These are phyloP conservation scores for Cyaniris semiargus DNA, from an alignment of 2,888 invertebrate genomes.

Conservation along the genomic window DNA sequence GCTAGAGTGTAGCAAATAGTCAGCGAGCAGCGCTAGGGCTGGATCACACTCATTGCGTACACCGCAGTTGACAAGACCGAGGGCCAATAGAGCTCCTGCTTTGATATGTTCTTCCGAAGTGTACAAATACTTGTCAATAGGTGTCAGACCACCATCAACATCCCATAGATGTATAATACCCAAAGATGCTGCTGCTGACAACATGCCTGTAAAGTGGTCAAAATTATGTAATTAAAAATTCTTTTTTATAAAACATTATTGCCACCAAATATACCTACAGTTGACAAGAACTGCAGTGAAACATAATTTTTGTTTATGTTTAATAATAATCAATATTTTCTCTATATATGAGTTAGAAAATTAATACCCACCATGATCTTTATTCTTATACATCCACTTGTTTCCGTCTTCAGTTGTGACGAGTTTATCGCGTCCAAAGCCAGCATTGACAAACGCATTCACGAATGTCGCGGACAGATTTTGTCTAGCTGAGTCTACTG, in stretches of 20 bases:
- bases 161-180: conserved; percentile 99
- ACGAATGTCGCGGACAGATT: conserved; percentile 99
- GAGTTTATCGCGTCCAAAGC: conserved; percentile 97
- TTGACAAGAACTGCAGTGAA: too few species aligned
- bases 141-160: conserved; percentile 97
- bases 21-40: conserved; percentile 95
- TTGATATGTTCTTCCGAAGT: conserved; percentile 97
- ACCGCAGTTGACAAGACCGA: conserved; percentile 98
- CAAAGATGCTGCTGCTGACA: conserved; percentile 97
- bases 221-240: too few species aligned
- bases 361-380: conserved; percentile 86
- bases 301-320: too few species aligned
- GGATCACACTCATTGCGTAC: conserved; percentile 99
- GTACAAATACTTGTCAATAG: conserved; percentile 98
- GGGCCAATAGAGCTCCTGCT: conserved; percentile 96
- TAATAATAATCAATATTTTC: too few species aligned
- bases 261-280: neutral
- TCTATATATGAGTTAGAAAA: neutral
- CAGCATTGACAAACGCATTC: conserved; percentile 99
- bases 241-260: too few species aligned
- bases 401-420: conserved; percentile 91
- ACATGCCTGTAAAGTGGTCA: conserved; percentile 83
- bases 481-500: conserved; percentile 96
- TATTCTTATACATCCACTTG: conserved; percentile 97
- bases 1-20: conserved; percentile 93